phyloP scores from a whole-genome alignment of 2,113 vertebrate genomes.

The Sebastes fasciatus region DNA sequence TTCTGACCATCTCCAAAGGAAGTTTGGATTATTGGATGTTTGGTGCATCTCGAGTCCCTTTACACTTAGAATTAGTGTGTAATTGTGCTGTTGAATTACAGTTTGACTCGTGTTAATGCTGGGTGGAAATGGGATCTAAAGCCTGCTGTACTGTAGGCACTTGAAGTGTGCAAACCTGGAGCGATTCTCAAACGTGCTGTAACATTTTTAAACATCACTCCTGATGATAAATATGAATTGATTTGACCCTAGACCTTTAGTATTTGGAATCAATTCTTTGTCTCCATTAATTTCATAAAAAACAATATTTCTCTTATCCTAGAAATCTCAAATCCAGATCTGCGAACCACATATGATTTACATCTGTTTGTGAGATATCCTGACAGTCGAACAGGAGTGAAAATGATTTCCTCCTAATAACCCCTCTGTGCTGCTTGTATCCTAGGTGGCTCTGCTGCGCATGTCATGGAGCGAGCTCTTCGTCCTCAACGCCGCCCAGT shows the following conservation, averaged over 20 bases:
- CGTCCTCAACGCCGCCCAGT: constrained; percentile 89
- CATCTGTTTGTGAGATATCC: background rate
- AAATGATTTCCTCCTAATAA: background rate
- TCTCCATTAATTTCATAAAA: background rate
- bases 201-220: background rate
- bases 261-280: background rate
- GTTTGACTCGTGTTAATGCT: background rate
- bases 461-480: constrained; percentile 92
- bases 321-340: background rate
- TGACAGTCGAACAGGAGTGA: background rate
- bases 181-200: background rate
- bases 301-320: background rate
- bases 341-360: background rate
- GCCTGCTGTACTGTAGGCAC: too few relatives aligned
- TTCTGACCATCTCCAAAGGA: background rate
- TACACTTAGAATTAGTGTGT: background rate
- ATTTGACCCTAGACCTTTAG: background rate
- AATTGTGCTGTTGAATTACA: background rate
- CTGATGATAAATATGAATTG: background rate
- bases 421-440: background rate
- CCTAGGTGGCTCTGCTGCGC: constrained; percentile 86
- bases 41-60: background rate
- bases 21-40: background rate
- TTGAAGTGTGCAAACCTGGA: background rate
- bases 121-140: background rate